Percentiles rank a stretch among this genome's conserved stretches.
These are phyloP conservation scores for Dipodomys spectabilis DNA, from an alignment of 2,113 vertebrate species.

Conservation along the genomic window DNA sequence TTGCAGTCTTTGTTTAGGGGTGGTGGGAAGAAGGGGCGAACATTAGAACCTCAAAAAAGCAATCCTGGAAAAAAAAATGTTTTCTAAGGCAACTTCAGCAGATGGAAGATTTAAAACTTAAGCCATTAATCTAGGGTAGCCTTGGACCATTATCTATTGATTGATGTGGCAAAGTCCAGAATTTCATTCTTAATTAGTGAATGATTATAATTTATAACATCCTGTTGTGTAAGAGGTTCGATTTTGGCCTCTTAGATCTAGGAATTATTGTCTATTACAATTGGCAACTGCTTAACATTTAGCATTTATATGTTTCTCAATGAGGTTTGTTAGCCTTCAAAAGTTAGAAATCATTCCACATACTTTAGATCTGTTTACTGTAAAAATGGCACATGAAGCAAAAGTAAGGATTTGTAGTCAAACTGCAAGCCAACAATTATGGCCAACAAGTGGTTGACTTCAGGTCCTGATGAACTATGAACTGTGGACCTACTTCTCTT, in stretches of 20 bases:
- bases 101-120: conserved; percentile 12
- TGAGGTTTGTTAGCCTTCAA: conserved; percentile 18
- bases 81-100: conserved; percentile 26
- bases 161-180: conserved; percentile 52
- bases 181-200: conserved; percentile 46
- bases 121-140: background rate
- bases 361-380: conserved; percentile 21
- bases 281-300: conserved; percentile 58
- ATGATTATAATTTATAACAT: conserved; percentile 62
- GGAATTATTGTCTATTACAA: conserved; percentile 42
- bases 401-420: conserved; percentile 21
- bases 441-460: background rate
- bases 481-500: background rate
- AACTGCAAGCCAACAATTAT: background rate
- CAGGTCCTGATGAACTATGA: background rate
- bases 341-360: conserved; percentile 22
- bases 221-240: conserved; percentile 48
- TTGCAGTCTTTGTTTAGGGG: background rate
- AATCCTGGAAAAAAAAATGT: conserved; percentile 4
- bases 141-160: conserved; percentile 49
- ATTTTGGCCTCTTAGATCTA: background rate
- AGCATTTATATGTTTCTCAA: conserved; percentile 37
- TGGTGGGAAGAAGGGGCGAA: background rate
- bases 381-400: conserved; percentile 35
- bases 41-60: conserved; percentile 7